phyloP scores from a whole-genome alignment of 2,888 invertebrate genomes.

The Bugulina stolonifera region DNA sequence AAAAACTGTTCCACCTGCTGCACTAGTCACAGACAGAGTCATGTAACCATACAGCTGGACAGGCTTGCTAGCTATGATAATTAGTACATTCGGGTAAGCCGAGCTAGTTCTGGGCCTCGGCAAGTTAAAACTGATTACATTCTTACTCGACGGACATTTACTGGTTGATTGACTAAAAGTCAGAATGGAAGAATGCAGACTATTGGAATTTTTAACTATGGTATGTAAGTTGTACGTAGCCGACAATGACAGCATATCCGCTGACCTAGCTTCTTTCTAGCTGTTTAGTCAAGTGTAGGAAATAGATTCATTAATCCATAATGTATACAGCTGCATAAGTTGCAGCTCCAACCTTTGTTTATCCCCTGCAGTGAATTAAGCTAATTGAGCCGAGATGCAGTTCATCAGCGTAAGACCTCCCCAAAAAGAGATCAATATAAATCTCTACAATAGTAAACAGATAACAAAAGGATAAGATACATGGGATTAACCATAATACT shows the following conservation, averaged over 20 bases:
- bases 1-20: too few relatives aligned
- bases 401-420: background rate
- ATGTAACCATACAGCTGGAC: too few relatives aligned
- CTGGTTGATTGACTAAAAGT: conserved; percentile 16
- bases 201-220: conserved; percentile 21
- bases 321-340: too few relatives aligned
- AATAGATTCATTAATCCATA: too few relatives aligned
- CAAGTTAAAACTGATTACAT: too few relatives aligned
- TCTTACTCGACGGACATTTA: background rate
- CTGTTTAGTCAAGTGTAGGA: too few relatives aligned
- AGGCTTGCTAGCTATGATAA: too few relatives aligned
- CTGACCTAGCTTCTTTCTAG: too few relatives aligned
- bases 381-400: background rate
- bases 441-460: conserved; percentile 18
- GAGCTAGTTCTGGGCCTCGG: too few relatives aligned
- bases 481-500: conserved; percentile 4
- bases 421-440: conserved; percentile 11
- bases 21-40: too few relatives aligned
- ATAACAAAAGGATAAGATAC: background rate
- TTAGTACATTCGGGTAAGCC: too few relatives aligned
- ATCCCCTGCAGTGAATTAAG: conserved; percentile 23
- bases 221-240: background rate
- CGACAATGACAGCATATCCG: too few relatives aligned
- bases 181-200: conserved; percentile 12
- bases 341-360: background rate